Percentiles rank a stretch among this genome's conserved stretches.
These are phyloP conservation scores for Arothron firmamentum DNA, from an alignment of 2,113 vertebrate species.

Conservation along the genomic window DNA sequence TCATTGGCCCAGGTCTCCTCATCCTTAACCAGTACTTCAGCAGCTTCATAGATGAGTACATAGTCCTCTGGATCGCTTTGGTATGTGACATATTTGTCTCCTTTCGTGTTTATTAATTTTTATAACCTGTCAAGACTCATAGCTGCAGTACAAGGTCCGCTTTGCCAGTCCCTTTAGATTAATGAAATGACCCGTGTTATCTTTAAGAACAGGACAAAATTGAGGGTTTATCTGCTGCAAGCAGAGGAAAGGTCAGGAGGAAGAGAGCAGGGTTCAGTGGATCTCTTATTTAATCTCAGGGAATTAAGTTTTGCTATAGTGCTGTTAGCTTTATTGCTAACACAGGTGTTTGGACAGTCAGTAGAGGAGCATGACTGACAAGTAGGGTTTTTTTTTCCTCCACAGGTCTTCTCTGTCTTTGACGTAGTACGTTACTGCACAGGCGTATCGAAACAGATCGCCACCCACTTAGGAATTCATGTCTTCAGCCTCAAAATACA, in stretches of 20 bases:
- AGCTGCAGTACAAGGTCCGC: constrained; percentile 9
- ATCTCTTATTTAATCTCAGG: too few species aligned
- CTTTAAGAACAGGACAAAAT: not conserved
- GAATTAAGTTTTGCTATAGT: too few species aligned
- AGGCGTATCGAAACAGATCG: constrained; percentile 90
- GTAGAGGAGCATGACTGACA: too few species aligned
- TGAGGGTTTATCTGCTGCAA: not conserved
- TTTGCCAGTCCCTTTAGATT: not conserved
- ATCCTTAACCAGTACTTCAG: constrained; percentile 98
- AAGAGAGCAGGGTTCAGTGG: too few species aligned
- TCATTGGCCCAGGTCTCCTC: constrained; percentile 91
- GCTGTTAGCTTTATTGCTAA: too few species aligned
- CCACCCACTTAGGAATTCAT: constrained; percentile 87
- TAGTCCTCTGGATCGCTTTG: constrained; percentile 91
- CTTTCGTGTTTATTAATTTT: not conserved
- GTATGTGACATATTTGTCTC: constrained; percentile 42
- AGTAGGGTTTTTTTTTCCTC: not conserved
- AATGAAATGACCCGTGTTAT: not conserved
- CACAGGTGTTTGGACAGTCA: too few species aligned
- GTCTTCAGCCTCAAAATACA: constrained; percentile 89
- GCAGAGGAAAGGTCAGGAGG: not conserved
- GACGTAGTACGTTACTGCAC: constrained; percentile 90
- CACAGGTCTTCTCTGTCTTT: constrained; percentile 84
- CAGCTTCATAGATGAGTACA: constrained; percentile 89
- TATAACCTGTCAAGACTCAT: not conserved